Base-by-base conservation (phyloP, 2,888 invertebrate species). In the Hyalella azteca region DNA sequence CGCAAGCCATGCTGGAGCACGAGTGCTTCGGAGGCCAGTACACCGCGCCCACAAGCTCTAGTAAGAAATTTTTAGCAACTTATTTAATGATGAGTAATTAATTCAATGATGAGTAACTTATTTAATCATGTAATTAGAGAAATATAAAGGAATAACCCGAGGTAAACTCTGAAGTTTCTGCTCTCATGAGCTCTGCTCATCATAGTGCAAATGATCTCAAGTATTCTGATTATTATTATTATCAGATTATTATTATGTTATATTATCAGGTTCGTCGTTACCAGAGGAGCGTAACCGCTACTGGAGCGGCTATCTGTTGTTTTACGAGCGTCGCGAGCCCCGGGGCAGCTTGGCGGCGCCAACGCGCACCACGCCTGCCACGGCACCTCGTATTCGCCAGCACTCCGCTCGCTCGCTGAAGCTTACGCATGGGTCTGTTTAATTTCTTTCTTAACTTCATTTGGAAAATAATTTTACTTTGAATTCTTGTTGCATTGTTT, bases 291-390 rank as follows among this genome's bases (percentile, higher is more conserved):
- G 90, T 4, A 87, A 88, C 32, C 86, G 90, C 2, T 89, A 89
- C 86, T 90, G 90, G 90, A 90, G 90, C 86, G 90, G 88, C 29
- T 90, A 90, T 85, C 88, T 90, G 87, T 86, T 90, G 80, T 89
- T 90, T 85, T 90, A 90, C 86, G 89, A 89, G 81, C 86, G 87
- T 77, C 85, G 87, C 79, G 88, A 88, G 78, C 88, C 88, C 73
- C 85, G 84, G 9, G 85, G 82, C 45, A 85, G 82, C 77, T 86
- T 86, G 19, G 86, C 86, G 5, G 85, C 86, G 78, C 86, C 86
- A 11, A 86, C 87, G 15, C 81, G 85, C 73, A 86, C 86, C 76
- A n/a, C n/a, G n/a, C 85, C 85, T 11, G 80, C 78, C 36, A 83
- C 85, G 32, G 84, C 79, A 22, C 78, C 60, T 13, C 59, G 80